Percentiles rank a stretch among this genome's conserved stretches.
These are phyloP conservation scores for Neolamprologus devosi DNA, from an alignment of 2,113 vertebrate genomes.

Conservation along the genomic window DNA sequence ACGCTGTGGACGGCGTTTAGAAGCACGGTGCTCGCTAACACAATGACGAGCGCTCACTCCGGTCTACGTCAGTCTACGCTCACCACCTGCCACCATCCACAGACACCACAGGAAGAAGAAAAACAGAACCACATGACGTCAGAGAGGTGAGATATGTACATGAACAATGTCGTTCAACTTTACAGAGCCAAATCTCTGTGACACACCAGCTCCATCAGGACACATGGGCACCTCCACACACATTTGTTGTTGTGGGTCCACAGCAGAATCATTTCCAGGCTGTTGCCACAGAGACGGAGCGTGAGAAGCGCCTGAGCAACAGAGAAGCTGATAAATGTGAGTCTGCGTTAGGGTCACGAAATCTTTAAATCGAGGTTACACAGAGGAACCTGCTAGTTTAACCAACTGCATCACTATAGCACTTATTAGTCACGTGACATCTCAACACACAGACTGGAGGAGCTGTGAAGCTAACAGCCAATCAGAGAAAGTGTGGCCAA, in stretches of 20 bases:
- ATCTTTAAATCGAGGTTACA: not conserved
- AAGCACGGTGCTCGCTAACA: not conserved
- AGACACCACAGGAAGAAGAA: not conserved
- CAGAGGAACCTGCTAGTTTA: not conserved
- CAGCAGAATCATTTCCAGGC: not conserved
- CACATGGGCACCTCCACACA: not conserved
- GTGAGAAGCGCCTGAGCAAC: accelerated
- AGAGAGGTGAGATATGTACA: not conserved
- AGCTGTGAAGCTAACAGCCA: not conserved
- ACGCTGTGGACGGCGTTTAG: not conserved
- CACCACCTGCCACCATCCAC: not conserved
- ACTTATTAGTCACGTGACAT: not conserved
- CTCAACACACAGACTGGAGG: not conserved
- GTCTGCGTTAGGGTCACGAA: not conserved
- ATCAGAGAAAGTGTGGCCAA: not conserved
- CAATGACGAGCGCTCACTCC: not conserved
- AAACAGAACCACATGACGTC: not conserved
- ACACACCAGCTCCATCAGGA: not conserved
- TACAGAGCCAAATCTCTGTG: not conserved
- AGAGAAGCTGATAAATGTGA: not conserved
- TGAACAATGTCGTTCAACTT: not conserved
- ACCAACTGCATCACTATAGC: not conserved
- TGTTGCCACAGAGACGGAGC: not conserved
- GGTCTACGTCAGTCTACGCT: not conserved
- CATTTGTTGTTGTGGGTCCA: not conserved